Conservation (phyloP, 2,113 vertebrate species). For the Istiophorus platypterus region DNA sequence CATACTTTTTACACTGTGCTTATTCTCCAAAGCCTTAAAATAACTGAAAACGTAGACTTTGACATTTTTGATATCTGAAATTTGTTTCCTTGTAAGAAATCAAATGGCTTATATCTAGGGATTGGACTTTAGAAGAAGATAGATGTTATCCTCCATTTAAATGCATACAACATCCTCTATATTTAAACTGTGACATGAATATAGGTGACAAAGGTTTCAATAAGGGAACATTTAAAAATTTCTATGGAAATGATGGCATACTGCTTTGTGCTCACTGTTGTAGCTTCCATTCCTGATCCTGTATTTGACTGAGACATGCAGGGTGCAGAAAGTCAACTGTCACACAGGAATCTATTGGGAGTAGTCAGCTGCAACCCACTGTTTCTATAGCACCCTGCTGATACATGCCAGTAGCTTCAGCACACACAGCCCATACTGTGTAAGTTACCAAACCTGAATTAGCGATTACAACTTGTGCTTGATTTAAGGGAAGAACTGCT, state of each 20-base stretch:
- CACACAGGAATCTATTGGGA: background rate
- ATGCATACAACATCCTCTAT: no score
- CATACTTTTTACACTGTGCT: background rate
- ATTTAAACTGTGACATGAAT: background rate
- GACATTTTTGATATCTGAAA: no score
- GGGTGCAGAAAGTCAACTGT: background rate
- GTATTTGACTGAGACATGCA: background rate
- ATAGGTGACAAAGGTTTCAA: background rate
- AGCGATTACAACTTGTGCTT: conserved; percentile 28
- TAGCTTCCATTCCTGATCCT: background rate
- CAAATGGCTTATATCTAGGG: background rate
- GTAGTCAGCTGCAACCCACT: conserved; percentile 15
- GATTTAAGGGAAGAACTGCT: background rate
- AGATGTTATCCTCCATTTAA: background rate
- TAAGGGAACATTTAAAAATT: background rate
- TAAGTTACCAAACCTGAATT: conserved; percentile 25
- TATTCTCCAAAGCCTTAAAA: background rate
- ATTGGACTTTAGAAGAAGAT: background rate
- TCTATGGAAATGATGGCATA: background rate
- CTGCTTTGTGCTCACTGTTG: background rate
- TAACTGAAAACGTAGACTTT: background rate
- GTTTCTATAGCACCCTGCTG: conserved; percentile 30
- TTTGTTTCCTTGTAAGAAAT: background rate
- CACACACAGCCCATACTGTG: conserved; percentile 21
- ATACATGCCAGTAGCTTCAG: conserved; percentile 12